Evolutionary conservation across 2,888 invertebrate genomes (phyloP).

Genomic region (Cheilosia urbana): DNA sequence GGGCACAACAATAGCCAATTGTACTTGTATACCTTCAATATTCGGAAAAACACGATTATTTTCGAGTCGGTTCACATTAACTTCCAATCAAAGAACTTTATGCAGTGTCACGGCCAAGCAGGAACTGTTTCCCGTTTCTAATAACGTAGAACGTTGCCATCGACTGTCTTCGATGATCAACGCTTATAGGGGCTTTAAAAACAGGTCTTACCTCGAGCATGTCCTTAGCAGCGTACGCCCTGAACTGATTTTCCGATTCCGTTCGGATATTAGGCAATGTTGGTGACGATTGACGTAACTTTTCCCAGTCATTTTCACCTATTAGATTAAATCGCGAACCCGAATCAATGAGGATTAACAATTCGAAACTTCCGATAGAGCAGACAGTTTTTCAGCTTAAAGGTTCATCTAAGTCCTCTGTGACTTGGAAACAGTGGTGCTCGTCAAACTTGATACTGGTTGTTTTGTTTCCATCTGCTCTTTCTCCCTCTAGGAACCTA

Average conservation of each 20-base stretch:
- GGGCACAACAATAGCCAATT: conserved; percentile 77
- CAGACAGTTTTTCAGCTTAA: conserved; percentile 4
- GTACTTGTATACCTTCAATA: conserved; percentile 76
- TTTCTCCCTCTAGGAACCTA: too few species aligned
- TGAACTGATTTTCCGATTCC: conserved; percentile 58
- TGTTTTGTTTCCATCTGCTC: too few species aligned
- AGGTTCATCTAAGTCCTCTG: conserved; percentile 1
- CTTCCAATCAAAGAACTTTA: conserved; percentile 41
- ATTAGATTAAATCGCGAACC: conserved; percentile 61
- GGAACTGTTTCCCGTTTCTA: conserved; percentile 41
- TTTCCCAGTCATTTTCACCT: too few species aligned
- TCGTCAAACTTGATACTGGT: too few species aligned
- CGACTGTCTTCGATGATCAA: conserved; percentile 24
- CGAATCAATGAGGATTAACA: conserved; percentile 56
- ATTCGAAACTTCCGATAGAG: neutral
- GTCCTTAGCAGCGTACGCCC: conserved; percentile 56
- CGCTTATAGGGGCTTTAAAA: conserved; percentile 58
- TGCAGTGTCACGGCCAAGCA: conserved; percentile 32
- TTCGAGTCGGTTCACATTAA: conserved; percentile 25
- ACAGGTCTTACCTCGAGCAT: conserved; percentile 42
- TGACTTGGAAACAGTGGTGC: too few species aligned
- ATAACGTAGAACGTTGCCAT: conserved; percentile 56
- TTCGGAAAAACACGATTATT: conserved; percentile 57
- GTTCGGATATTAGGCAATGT: conserved; percentile 46
- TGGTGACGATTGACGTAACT: too few species aligned